Conservation (phyloP, 2,888 invertebrate species). For the Kryphioiulus occultus region DNA sequence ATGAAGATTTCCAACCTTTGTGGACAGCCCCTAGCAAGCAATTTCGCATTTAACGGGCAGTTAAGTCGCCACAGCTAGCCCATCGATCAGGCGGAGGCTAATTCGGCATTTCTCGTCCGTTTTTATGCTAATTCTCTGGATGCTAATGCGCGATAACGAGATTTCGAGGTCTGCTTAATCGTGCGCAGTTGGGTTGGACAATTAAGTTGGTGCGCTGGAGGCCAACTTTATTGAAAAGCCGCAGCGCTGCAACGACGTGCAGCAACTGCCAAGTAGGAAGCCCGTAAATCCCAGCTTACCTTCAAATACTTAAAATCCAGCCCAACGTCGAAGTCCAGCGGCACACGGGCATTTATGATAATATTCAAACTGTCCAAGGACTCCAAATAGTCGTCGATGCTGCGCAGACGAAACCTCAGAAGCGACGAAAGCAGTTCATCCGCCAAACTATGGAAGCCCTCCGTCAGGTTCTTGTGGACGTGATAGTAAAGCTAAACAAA, state of each 20-base stretch:
- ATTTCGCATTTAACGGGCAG: neutral
- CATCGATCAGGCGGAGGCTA: neutral
- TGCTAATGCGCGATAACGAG: neutral
- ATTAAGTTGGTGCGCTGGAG: neutral
- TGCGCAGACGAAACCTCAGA: slow-evolving; percentile 54
- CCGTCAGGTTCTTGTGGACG: slow-evolving; percentile 57
- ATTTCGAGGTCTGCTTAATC: slow-evolving; percentile 18
- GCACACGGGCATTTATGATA: slow-evolving; percentile 56
- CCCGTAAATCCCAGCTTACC: slow-evolving; percentile 52
- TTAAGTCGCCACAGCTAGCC: neutral
- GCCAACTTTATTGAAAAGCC: slow-evolving; percentile 3
- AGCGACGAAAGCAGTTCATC: slow-evolving; percentile 55
- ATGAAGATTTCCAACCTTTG: no score
- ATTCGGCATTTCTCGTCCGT: neutral
- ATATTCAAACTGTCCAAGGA: slow-evolving; percentile 56
- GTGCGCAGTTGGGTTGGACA: neutral
- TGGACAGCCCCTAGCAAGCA: no score
- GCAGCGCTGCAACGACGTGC: neutral
- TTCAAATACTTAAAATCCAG: slow-evolving; percentile 56
- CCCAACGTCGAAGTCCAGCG: slow-evolving; percentile 55
- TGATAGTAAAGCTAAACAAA: slow-evolving; percentile 55
- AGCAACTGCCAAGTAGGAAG: neutral
- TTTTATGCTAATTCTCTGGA: neutral
- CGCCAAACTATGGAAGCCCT: slow-evolving; percentile 56
- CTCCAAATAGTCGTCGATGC: slow-evolving; percentile 57